Percentiles rank a stretch among this genome's conserved stretches.
phyloP scores from a whole-genome alignment of 2,888 invertebrate genomes.

The Monoplex corrugatus region DNA sequence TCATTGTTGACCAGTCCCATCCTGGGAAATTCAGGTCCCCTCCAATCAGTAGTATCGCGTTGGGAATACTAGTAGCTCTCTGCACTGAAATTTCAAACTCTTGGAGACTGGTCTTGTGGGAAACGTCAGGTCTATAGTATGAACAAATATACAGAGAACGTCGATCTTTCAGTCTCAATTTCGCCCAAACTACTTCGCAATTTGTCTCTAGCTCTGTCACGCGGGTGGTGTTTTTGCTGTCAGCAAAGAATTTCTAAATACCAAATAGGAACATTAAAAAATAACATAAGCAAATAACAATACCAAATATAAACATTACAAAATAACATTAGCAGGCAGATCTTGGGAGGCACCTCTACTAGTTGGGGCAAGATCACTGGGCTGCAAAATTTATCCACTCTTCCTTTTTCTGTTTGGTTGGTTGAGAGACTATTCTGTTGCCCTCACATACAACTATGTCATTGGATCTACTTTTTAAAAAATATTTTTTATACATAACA shows the following conservation, averaged over 20 bases:
- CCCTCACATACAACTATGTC: too few species aligned
- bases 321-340: not conserved
- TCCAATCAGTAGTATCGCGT: not conserved
- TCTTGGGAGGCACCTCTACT: slow-evolving; percentile 13
- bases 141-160: not conserved
- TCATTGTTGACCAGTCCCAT: slow-evolving; percentile 1
- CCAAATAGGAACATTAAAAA: not conserved
- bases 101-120: not conserved
- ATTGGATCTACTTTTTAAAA: not conserved
- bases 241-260: too few species aligned
- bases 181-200: not conserved
- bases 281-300: not conserved
- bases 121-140: not conserved
- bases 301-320: too few species aligned
- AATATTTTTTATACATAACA: not conserved
- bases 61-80: slow-evolving; percentile 3
- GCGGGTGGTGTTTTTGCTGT: not conserved
- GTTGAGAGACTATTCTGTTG: too few species aligned
- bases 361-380: too few species aligned
- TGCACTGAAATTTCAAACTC: not conserved
- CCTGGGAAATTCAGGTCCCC: not conserved
- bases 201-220: slow-evolving; percentile 8
- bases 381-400: too few species aligned
- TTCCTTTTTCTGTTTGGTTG: too few species aligned
- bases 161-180: not conserved